Base-by-base conservation (phyloP, 2,113 vertebrate genomes). In the Protomyctophum bolini region DNA sequence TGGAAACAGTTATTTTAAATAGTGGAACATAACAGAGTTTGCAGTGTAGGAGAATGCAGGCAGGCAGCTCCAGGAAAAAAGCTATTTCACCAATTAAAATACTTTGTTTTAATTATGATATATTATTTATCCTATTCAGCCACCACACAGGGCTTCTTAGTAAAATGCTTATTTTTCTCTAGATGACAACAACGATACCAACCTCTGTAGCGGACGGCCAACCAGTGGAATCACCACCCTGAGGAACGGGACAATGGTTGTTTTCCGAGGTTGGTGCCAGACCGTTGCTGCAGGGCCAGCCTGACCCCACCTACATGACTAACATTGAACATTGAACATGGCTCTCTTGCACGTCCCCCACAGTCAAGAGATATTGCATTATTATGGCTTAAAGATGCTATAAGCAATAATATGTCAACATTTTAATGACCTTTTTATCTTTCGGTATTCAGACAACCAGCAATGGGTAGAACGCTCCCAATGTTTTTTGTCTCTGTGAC, bases 141-240 rank as follows among this genome's bases (percentile, higher is more conserved):
- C 51, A 41, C 7, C 55, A 41, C 29, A 66, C 28, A 51, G 15
- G n/a, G 5, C 51, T 73, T 59, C 54, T n/a, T 70, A 6, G 66
- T 5, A 63, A 21, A 70, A 65, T 46, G 7, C 61, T 45, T 49
- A 28, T 29, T 69, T 54, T 68, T 57, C 29, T 88, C 66, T 63
- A 87, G 94, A 93, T 79, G 72, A 83, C 74, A 93, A 52, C 81
- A 92, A 95, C 0, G 94, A 97, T 75, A 94, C 91, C 70, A 90
- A 99, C 74, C 88, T 99, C 76, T 99, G 97, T 74, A 96, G 91
- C 0, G 95, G 95, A 4, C 93, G 89, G 48, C 96, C 98, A 0
- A 82, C 94, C 0, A 89, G 95, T 0, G 94, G 91, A 62, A 87
- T 97, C 81, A 96, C 97, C 0, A 94, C 95, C 4, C 88, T 99